These are phyloP conservation scores for Pyrrhia umbra DNA, from an alignment of 2,888 invertebrate genomes.

Conservation along the genomic window DNA sequence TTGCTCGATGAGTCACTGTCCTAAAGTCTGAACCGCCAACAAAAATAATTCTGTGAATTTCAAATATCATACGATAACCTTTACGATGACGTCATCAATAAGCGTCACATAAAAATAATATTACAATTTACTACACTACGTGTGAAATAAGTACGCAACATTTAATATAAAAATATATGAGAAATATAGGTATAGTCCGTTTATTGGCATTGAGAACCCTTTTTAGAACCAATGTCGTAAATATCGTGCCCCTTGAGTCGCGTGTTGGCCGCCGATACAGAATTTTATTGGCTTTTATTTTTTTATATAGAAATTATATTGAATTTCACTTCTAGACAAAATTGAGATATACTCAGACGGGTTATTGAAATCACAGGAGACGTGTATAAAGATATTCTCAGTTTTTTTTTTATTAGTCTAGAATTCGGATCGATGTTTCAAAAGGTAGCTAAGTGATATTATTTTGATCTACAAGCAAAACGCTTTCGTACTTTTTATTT, in stretches of 20 bases:
- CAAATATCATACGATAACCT: background rate
- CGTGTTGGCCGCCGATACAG: slow-evolving; percentile 80
- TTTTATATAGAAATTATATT: slow-evolving; percentile 72
- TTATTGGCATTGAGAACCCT: slow-evolving; percentile 68
- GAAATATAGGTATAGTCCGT: slow-evolving; percentile 57
- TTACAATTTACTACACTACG: slow-evolving; percentile 43
- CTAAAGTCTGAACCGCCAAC: no score
- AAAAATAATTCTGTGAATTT: no score
- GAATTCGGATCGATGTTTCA: background rate
- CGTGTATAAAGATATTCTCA: background rate
- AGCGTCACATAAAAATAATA: slow-evolving; percentile 38
- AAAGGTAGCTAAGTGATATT: background rate
- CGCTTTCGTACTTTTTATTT: no score
- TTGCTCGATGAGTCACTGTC: no score
- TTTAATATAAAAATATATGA: slow-evolving; percentile 58
- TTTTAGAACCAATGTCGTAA: slow-evolving; percentile 75
- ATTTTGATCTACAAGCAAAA: background rate
- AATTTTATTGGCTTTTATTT: slow-evolving; percentile 83
- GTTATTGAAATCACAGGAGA: slow-evolving; percentile 10
- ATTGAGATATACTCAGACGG: slow-evolving; percentile 41
- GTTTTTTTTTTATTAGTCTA: background rate
- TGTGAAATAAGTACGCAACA: slow-evolving; percentile 61
- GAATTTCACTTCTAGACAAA: slow-evolving; percentile 68
- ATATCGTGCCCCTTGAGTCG: slow-evolving; percentile 73
- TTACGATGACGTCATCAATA: background rate